Evolutionary conservation across 2,888 invertebrate genomes (phyloP).

Genomic region (Tillus elongatus): DNA sequence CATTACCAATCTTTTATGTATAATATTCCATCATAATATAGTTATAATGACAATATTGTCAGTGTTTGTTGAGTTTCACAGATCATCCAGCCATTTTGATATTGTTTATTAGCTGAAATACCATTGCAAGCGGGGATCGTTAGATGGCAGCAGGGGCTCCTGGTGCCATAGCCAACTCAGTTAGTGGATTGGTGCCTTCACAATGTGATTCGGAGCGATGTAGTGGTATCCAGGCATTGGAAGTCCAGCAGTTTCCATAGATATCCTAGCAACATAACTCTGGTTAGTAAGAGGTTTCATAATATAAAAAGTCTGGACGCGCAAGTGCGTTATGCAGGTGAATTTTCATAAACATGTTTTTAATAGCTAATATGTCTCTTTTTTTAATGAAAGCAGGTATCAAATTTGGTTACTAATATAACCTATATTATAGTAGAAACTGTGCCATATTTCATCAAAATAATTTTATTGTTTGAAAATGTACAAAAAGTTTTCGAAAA

Average conservation of each 20-base stretch:
- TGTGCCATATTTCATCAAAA: no score
- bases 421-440: no score
- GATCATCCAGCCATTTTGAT: slow-evolving; percentile 24
- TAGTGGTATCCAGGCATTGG: slow-evolving; percentile 87
- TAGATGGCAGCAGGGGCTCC: slow-evolving; percentile 35
- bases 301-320: no score
- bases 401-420: no score
- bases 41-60: slow-evolving; percentile 36
- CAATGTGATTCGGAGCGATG: slow-evolving; percentile 86
- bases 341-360: no score
- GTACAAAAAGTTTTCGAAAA: no score
- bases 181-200: slow-evolving; percentile 85
- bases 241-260: slow-evolving; percentile 88
- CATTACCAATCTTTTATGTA: slow-evolving; percentile 55
- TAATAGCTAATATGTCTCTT: no score
- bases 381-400: no score
- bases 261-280: no score
- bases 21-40: slow-evolving; percentile 12
- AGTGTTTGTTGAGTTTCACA: slow-evolving; percentile 27
- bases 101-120: slow-evolving; percentile 25
- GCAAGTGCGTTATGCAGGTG: no score
- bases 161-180: slow-evolving; percentile 35
- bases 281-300: no score
- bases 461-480: no score
- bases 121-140: slow-evolving; percentile 38